These are phyloP conservation scores for Syrmaticus mikado DNA, from an alignment of 2,113 vertebrate genomes.

Conservation along the genomic window DNA sequence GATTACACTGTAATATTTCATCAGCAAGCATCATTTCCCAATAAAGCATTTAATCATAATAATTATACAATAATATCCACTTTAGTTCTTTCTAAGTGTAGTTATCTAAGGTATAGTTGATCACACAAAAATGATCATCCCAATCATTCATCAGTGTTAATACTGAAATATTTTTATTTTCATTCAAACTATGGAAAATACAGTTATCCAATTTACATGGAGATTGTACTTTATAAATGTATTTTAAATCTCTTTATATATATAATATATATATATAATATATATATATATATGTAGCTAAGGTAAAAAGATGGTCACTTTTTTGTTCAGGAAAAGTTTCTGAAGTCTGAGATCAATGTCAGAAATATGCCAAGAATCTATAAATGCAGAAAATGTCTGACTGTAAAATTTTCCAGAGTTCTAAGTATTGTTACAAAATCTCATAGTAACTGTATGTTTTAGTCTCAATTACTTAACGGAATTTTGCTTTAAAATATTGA, in stretches of 20 bases:
- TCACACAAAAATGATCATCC: neutral
- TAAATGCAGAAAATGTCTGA: neutral
- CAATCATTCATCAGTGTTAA: neutral
- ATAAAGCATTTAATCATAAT: neutral
- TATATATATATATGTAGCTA: neutral
- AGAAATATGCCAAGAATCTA: neutral
- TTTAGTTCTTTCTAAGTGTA: neutral
- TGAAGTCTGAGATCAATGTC: neutral
- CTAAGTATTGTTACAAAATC: neutral
- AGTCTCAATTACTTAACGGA: neutral
- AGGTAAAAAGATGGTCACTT: neutral
- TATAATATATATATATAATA: too few relatives aligned
- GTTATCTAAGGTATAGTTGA: neutral
- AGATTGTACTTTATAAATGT: neutral
- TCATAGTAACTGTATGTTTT: neutral
- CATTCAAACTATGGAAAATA: neutral
- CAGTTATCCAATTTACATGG: neutral
- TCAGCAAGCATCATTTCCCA: neutral
- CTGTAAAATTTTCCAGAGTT: neutral
- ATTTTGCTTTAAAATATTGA: fast-evolving
- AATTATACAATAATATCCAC: neutral
- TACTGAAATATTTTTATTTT: neutral
- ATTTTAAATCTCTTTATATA: neutral
- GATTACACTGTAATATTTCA: neutral
- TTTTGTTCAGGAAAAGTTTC: neutral